phyloP scores from a whole-genome alignment of 2,113 vertebrate species.

The Etheostoma spectabile region DNA sequence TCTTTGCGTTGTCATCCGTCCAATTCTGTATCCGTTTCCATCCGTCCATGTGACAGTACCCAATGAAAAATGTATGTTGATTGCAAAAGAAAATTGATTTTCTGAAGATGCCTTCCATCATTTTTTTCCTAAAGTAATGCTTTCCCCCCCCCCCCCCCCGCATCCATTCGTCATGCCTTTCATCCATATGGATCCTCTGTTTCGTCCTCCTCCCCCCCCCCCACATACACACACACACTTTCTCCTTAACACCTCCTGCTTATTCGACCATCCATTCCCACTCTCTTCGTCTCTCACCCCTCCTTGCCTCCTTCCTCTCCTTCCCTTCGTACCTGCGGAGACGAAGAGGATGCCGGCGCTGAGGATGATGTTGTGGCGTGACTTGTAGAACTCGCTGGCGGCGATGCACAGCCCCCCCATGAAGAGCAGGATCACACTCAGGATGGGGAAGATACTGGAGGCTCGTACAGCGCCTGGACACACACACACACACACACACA shows the following conservation, averaged over 20 bases:
- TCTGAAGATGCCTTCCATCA: neutral
- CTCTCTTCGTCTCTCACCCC: neutral
- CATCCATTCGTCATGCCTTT: neutral
- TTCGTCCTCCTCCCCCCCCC: neutral
- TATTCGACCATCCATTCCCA: neutral
- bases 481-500: slow-evolving; percentile 17
- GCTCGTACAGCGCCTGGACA: slow-evolving; percentile 95
- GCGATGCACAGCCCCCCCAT: slow-evolving; percentile 99
- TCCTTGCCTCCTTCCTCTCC: neutral
- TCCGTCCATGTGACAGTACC: neutral
- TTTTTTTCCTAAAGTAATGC: neutral
- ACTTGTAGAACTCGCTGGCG: slow-evolving; percentile 99
- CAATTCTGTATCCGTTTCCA: neutral
- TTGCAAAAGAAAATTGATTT: neutral
- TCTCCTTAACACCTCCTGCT: neutral
- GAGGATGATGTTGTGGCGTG: slow-evolving; percentile 99
- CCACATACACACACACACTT: neutral
- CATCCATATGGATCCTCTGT: neutral
- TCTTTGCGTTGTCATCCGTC: slow-evolving; percentile 4
- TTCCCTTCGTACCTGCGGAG: slow-evolving; percentile 89
- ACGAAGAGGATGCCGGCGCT: slow-evolving; percentile 98
- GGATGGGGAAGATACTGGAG: slow-evolving; percentile 98
- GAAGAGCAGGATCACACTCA: slow-evolving; percentile 99
- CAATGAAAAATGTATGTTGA: neutral
- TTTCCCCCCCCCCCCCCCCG: neutral